Evolutionary conservation across 2,888 invertebrate species (phyloP).

Genomic region (Caenorhabditis imperialis): DNA sequence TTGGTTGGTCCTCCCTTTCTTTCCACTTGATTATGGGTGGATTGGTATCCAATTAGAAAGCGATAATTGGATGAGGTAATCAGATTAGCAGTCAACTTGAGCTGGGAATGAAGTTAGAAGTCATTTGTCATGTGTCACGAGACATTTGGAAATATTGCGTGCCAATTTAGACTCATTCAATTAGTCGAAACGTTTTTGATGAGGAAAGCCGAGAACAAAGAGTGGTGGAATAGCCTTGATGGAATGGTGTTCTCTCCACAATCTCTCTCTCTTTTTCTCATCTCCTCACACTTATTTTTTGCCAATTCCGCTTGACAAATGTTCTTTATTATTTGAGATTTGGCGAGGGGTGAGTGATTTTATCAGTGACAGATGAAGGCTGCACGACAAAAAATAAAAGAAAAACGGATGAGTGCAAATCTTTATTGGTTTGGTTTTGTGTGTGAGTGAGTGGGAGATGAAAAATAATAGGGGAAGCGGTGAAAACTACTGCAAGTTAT

Average conservation of each 20-base stretch:
- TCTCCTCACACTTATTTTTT: not conserved
- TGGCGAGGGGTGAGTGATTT: not conserved
- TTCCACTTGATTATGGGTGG: too few relatives aligned
- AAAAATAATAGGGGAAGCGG: too few relatives aligned
- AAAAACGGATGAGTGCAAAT: conserved; percentile 10
- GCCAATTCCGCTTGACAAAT: conserved; percentile 15
- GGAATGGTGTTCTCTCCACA: not conserved
- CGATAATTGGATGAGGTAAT: not conserved
- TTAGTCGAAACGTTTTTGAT: conserved; percentile 7
- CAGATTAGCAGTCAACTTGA: conserved; percentile 1
- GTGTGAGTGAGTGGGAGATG: too few relatives aligned
- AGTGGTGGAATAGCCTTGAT: conserved; percentile 5
- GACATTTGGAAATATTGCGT: not conserved
- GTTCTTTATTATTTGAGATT: conserved; percentile 6
- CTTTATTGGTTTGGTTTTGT: conserved; percentile 10
- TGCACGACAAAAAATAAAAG: not conserved
- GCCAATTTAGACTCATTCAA: too few relatives aligned
- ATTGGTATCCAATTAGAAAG: too few relatives aligned
- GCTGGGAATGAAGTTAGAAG: not conserved
- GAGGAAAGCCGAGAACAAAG: not conserved
- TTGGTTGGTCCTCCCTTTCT: too few relatives aligned
- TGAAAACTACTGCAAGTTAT: too few relatives aligned
- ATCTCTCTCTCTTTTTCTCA: not conserved
- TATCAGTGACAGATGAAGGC: not conserved
- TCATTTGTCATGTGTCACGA: conserved; percentile 5